phyloP scores from a whole-genome alignment of 2,113 vertebrate species.

The Neolamprologus ventralis region DNA sequence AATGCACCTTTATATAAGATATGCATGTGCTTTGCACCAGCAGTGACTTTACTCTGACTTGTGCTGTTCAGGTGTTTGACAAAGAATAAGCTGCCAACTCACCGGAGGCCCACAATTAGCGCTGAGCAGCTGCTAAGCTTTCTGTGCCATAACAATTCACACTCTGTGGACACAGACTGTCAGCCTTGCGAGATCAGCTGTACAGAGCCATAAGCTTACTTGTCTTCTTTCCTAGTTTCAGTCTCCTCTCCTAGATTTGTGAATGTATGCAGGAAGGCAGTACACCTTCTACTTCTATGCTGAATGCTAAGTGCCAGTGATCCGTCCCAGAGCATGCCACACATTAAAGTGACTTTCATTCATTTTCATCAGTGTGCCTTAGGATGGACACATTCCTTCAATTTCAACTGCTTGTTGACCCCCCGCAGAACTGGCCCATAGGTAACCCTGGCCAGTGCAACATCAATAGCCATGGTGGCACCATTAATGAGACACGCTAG shows the following conservation, averaged over 20 bases:
- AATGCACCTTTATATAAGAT: background rate
- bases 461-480: slow-evolving; percentile 31
- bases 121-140: slow-evolving; percentile 54
- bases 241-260: background rate
- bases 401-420: slow-evolving; percentile 42
- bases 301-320: background rate
- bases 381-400: background rate
- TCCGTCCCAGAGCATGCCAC: background rate
- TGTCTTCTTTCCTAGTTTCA: background rate
- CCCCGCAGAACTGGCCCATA: background rate
- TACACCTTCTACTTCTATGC: background rate
- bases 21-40: background rate
- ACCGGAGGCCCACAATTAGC: slow-evolving; percentile 66
- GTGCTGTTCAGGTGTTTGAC: slow-evolving; percentile 48
- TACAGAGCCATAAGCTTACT: background rate
- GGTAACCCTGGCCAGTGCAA: slow-evolving; percentile 2
- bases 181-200: slow-evolving; percentile 33
- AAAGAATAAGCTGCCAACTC: slow-evolving; percentile 53
- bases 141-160: slow-evolving; percentile 48
- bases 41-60: slow-evolving; percentile 30
- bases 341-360: slow-evolving; percentile 23
- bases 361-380: slow-evolving; percentile 1
- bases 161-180: slow-evolving; percentile 49
- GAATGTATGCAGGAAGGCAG: background rate
- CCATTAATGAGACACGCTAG: slow-evolving; percentile 51